Conservation (phyloP, 2,113 vertebrate genomes). For the Urocolius indicus region DNA sequence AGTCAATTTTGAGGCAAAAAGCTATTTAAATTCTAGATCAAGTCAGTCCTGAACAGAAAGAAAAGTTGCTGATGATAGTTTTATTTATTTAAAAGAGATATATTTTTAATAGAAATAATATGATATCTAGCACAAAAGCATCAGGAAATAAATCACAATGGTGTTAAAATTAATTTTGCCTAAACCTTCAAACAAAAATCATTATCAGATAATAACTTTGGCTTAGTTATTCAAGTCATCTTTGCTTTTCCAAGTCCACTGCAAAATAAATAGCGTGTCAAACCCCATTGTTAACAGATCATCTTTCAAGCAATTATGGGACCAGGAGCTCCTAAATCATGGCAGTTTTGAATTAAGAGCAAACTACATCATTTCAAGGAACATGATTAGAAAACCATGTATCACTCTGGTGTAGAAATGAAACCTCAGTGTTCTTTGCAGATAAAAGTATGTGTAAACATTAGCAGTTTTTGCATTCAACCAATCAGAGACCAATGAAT, state of each 20-base stretch:
- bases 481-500: neutral
- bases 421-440: neutral
- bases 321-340: neutral
- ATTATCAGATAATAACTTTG: neutral
- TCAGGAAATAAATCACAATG: neutral
- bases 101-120: neutral
- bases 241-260: neutral
- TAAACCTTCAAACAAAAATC: neutral
- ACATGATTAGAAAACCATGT: neutral
- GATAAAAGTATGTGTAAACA: neutral
- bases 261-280: neutral
- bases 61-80: neutral
- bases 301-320: neutral
- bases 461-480: neutral
- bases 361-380: neutral
- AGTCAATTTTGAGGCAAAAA: neutral
- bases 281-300: neutral
- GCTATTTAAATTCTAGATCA: neutral
- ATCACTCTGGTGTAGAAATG: neutral
- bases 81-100: neutral
- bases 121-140: neutral
- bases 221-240: neutral
- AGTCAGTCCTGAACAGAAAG: neutral
- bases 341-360: neutral
- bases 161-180: neutral